Evolutionary conservation across 2,113 vertebrate species (phyloP).

Genomic region (Vimba vimba): DNA sequence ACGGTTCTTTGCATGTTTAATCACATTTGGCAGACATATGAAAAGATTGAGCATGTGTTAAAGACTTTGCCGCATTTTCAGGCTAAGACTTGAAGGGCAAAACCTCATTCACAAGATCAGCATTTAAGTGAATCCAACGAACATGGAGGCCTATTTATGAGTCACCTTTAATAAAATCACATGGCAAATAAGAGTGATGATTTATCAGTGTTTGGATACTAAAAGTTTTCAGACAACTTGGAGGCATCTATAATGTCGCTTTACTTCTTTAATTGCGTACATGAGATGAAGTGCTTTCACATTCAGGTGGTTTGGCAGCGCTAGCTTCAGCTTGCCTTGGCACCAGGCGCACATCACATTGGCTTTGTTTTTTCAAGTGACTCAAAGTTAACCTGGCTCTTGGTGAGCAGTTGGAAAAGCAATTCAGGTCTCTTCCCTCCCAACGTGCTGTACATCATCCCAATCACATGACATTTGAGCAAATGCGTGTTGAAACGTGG

Average conservation of each 20-base stretch:
- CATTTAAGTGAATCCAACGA: constrained; percentile 24
- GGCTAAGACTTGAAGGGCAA: constrained; percentile 12
- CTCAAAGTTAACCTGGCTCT: constrained; percentile 28
- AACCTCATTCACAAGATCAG: constrained; percentile 2
- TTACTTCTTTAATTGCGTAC: constrained; percentile 39
- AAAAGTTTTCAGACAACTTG: constrained; percentile 45
- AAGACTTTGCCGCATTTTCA: not conserved
- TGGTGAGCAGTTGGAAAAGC: constrained; percentile 39
- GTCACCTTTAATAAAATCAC: constrained; percentile 40
- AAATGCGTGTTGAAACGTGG: constrained; percentile 38
- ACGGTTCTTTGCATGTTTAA: not conserved
- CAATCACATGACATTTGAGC: constrained; percentile 46
- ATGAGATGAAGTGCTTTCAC: constrained; percentile 49
- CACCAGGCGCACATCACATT: constrained; percentile 6
- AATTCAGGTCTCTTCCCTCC: constrained; percentile 34
- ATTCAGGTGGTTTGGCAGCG: constrained; percentile 54
- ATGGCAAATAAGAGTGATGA: constrained; percentile 43
- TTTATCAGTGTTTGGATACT: constrained; percentile 41
- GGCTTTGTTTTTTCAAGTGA: constrained; percentile 28
- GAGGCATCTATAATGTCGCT: constrained; percentile 41
- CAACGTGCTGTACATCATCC: constrained; percentile 34
- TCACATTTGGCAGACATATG: constrained; percentile 4
- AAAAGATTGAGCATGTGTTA: constrained; percentile 22
- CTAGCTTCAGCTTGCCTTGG: constrained; percentile 28
- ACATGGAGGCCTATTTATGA: not conserved